Evolutionary conservation across 2,113 vertebrate genomes (phyloP).

Genomic region (Miniopterus natalensis): DNA sequence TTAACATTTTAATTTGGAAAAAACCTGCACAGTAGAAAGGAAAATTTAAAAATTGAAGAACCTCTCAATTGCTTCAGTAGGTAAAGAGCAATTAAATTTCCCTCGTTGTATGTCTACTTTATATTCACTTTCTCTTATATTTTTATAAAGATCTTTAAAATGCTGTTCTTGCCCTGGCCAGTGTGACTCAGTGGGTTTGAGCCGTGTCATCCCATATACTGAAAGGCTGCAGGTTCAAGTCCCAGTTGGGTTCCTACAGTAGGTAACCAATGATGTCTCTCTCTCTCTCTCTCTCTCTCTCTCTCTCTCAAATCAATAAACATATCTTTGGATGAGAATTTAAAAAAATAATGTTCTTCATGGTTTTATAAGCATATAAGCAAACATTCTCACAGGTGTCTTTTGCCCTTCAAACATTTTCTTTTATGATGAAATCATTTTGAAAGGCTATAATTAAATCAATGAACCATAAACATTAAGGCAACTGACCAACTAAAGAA

Average conservation of each 20-base stretch:
- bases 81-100: background rate
- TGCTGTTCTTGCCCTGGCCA: background rate
- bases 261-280: background rate
- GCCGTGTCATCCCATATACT: background rate
- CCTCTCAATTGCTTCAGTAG: background rate
- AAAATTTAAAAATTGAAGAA: background rate
- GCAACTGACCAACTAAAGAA: background rate
- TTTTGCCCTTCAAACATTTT: background rate
- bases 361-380: background rate
- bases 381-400: background rate
- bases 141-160: background rate
- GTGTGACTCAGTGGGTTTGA: background rate
- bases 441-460: background rate
- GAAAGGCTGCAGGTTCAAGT: background rate
- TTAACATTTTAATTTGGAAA: constrained; percentile 15
- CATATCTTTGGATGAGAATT: too few relatives aligned
- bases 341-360: background rate
- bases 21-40: background rate
- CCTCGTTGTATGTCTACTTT: background rate
- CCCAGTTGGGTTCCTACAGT: background rate
- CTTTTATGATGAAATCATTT: constrained; percentile 26
- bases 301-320: too few relatives aligned
- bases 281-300: background rate
- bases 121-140: background rate
- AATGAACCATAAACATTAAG: background rate